Evolutionary conservation across 2,888 invertebrate species (phyloP), one percentile per base, ranked within the genome.

Genomic region (Alitta virens): DNA sequence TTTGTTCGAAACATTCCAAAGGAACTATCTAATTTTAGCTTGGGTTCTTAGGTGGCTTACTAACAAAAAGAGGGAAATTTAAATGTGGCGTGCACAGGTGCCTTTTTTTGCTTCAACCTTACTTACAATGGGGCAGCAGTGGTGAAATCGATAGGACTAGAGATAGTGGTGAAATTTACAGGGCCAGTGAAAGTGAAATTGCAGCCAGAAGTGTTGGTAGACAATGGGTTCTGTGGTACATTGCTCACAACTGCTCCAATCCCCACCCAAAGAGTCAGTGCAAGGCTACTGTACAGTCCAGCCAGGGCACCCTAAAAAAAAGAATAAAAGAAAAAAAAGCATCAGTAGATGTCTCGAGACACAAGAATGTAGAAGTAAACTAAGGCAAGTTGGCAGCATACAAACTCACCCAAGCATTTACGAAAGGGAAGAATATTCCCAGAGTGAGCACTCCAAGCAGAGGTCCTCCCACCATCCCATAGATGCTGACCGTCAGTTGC

Each of bases 391-490:
- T n/a, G n/a, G n/a, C n/a, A n/a, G n/a, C n/a, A n/a, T n/a, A 33
- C 33, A 7, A 33, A 7, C 72, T 68, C 64, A 77, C 77, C 71
- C 70, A 71, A n/a, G 72, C 68, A 65, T 76, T 77, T 40, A 74
- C 68, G 38, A 68, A 70, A n/a, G 77, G 77, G 26, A 74, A 64
- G 59, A 75, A 76, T 59, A 77, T 70, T 2, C 74, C 77, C 27
- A 70, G 66, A 12, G 74, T 58, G 54, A 77, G 71, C 5, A 75
- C 66, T 0, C 70, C 74, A 14, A 75, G 66, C 21, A 77, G 60
- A 1, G 78, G 78, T 12, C 78, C 78, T 1, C 78, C 78, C 2
- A 75, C 72, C 72, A 78, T 75, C 1, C 78, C 78, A 63, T 77
- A 77, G 21, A 76, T 70, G 62, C 74, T 75, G 26, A 78, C 66